Percentiles rank a stretch among this genome's conserved stretches.
Evolutionary conservation across 2,888 invertebrate genomes (phyloP).

Genomic region (Ischnus inquisitorius): DNA sequence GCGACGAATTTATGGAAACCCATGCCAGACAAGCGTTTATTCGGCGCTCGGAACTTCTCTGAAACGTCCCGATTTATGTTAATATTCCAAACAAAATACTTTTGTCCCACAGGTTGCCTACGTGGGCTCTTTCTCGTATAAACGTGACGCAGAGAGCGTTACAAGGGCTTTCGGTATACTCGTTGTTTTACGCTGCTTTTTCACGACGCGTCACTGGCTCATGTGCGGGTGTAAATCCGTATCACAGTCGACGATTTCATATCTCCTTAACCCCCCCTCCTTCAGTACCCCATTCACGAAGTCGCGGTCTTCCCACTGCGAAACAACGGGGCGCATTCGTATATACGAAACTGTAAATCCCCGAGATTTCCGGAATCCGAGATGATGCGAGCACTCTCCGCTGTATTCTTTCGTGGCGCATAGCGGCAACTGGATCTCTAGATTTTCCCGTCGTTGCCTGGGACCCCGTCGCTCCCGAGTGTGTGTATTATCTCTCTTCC

Average conservation of each 20-base stretch:
- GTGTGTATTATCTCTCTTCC: conserved; percentile 48
- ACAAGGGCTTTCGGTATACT: conserved; percentile 42
- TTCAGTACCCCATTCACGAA: neutral
- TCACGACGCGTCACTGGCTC: conserved; percentile 5
- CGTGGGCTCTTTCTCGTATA: neutral
- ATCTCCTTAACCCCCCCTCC: conserved; percentile 60
- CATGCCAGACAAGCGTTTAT: neutral
- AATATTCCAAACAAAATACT: conserved; percentile 31
- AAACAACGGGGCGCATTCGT: conserved; percentile 47
- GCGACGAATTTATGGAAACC: conserved; percentile 37
- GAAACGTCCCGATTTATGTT: conserved; percentile 28
- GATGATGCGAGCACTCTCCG: conserved; percentile 30
- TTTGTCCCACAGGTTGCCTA: conserved; percentile 33
- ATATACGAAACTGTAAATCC: conserved; percentile 64
- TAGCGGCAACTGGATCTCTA: conserved; percentile 46
- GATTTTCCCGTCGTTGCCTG: conserved; percentile 48
- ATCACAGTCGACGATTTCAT: conserved; percentile 57
- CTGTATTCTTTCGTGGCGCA: conserved; percentile 12
- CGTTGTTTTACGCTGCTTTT: conserved; percentile 3
- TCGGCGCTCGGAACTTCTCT: conserved; percentile 9
- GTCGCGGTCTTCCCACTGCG: neutral
- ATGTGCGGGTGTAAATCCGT: conserved; percentile 36
- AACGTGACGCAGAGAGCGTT: conserved; percentile 23
- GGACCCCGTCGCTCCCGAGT: neutral
- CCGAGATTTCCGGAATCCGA: conserved; percentile 63